Base-by-base conservation (phyloP, 2,113 vertebrate species). In the Sinocyclocheilus anshuiensis region DNA sequence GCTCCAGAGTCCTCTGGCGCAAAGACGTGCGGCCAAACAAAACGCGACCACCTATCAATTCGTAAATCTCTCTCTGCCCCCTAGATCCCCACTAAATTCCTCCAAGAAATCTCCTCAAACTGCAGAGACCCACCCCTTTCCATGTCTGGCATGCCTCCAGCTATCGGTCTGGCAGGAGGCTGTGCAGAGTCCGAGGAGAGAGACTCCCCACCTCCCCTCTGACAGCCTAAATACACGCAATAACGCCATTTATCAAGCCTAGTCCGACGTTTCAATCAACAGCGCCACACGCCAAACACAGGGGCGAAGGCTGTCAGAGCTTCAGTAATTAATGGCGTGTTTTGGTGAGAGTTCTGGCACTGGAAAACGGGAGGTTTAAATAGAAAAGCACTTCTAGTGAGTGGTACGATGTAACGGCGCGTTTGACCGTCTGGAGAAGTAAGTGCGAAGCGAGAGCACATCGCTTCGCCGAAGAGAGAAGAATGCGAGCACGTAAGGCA, bases 231-330 rank as follows among this genome's bases (percentile, higher is more conserved):
- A 91, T 90, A 93, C 93, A 94, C 92, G 93, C 94, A 92, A 94
- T 93, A 93, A 93, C 91, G 92, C 90, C 93, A 94, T 95, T 94
- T 92, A 94, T 96, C 95, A 95, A 92, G 89, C 89, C 90, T 90
- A 89, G 90, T 89, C 87, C 91, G 91, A 94, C 90, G 80, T 65
- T 92, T 91, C 90, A 86, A 94, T 94, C 92, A 95, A 93, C 94
- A 91, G 92, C 88, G 93, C 88, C 93, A 87, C 92, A 94, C 93
- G 94, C 92, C 92, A 91, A 91, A 90, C 91, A 84, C 92, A 89
- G 89, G 91, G 93, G 93, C 90, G 93, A 93, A 92, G n/a, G 88
- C 77, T 91, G 83, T 67, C 79, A 77, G 65, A 71, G 16, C 78
- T 81, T 33, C 69, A 72, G 75, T 87, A 87, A 87, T 86, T 75